Evolutionary conservation across 2,113 vertebrate species (phyloP), one percentile per base, ranked within the genome.

Genomic region (Malurus elegans): DNA sequence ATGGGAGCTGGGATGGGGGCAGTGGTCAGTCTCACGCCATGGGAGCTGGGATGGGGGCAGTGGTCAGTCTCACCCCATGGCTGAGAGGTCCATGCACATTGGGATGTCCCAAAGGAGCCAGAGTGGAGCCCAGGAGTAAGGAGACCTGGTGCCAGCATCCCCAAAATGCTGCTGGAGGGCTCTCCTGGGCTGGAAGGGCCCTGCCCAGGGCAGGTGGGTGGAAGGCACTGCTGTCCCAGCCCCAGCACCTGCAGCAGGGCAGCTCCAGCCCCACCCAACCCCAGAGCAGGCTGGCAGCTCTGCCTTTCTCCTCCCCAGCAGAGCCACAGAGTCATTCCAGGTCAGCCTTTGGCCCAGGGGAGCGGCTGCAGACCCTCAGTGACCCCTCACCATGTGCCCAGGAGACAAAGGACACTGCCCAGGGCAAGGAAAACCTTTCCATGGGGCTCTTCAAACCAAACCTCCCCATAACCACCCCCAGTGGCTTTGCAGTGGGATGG

Each of bases 321-420:
- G 72, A 64, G 12, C 36, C 62, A 10, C 26, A 1, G 0, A 12
- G 6, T 5, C 31, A 42, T 64, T 74, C 18, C 29, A 16, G 47
- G 32, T 2, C 1, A 17, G 47, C 3, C 17, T 70, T 67, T 67
- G n/a, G 7, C 24, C 29, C 48, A 18, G 8, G 4, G 25, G 48
- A 31, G 13, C 0, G 11, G 48, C 36, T 61, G 44, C 21, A 65
- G 45, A 10, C 3, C 16, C n/a, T 58, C 34, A 1, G 38, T 0
- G 24, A 47, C 36, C 24, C 64, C 14, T 4, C 17, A 36, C 9
- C 26, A 8, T 24, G 28, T 66, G 14, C n/a, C 20, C 31, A 0
- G 0, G 57, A 28, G 14, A 10, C 0, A 1, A 58, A 23, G 28
- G 34, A 57, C 4, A 2, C 28, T 58, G 38, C 51, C 65, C 31